These are phyloP conservation scores for Pediacus dermestoides DNA, from an alignment of 2,888 invertebrate species.

Conservation along the genomic window DNA sequence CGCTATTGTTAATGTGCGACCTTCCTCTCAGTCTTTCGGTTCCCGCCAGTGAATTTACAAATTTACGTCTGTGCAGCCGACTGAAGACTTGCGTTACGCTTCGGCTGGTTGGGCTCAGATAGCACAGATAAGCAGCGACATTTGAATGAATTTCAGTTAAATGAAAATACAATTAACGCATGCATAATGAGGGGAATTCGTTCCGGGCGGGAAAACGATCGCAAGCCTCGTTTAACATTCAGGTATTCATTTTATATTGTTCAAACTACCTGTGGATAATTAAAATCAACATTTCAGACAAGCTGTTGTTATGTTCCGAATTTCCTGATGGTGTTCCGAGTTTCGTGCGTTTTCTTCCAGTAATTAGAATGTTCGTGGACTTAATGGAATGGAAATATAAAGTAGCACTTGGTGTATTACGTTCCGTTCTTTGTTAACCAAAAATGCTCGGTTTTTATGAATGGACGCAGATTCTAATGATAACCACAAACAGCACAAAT, in stretches of 20 bases:
- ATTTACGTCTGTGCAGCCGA: slow-evolving; percentile 30
- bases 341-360: no score
- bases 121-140: slow-evolving; percentile 26
- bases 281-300: slow-evolving; percentile 1
- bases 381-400: no score
- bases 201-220: slow-evolving; percentile 21
- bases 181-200: slow-evolving; percentile 23
- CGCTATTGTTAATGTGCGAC: slow-evolving; percentile 30
- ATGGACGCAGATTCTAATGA: no score
- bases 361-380: no score
- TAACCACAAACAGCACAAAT: no score
- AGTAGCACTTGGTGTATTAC: no score
- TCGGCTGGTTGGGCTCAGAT: slow-evolving; percentile 22
- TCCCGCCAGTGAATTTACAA: slow-evolving; percentile 33
- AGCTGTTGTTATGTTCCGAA: neutral
- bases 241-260: slow-evolving; percentile 14
- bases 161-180: slow-evolving; percentile 30
- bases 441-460: no score
- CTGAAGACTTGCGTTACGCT: slow-evolving; percentile 16
- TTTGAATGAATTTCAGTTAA: slow-evolving; percentile 28
- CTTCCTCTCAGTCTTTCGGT: slow-evolving; percentile 24
- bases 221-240: slow-evolving; percentile 15
- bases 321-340: no score
- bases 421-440: no score
- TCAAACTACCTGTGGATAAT: slow-evolving; percentile 9